phyloP scores from a whole-genome alignment of 2,113 vertebrate species.

The Chauna torquata region DNA sequence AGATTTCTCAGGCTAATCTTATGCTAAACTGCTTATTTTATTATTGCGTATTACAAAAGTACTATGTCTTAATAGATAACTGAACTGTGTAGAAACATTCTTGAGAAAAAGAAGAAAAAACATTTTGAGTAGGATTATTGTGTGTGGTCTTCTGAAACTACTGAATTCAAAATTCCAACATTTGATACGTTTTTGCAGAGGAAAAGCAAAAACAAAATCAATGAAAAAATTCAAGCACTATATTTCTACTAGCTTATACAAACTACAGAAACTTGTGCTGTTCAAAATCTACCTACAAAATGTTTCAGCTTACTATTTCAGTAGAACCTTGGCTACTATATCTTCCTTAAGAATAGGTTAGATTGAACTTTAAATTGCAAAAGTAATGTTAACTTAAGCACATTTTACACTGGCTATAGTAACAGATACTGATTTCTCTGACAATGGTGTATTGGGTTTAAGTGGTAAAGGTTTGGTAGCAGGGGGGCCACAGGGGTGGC shows the following conservation, averaged over 20 bases:
- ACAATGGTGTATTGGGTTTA: no score
- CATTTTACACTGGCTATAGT: neutral
- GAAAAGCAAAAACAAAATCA: neutral
- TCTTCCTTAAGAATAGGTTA: neutral
- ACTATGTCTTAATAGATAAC: neutral
- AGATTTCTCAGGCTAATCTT: neutral
- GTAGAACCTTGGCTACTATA: neutral
- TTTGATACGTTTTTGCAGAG: neutral
- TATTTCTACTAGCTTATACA: neutral
- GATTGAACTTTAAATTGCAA: neutral
- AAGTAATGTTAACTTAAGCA: neutral
- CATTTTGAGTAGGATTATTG: neutral
- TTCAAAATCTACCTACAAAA: neutral
- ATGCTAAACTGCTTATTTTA: neutral
- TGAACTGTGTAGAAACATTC: neutral
- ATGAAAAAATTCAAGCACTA: neutral
- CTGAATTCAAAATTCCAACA: neutral
- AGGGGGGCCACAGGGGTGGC: no score
- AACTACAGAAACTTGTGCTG: neutral
- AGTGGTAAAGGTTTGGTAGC: no score
- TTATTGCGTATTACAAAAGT: neutral
- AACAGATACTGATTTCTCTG: neutral
- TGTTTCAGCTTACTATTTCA: neutral
- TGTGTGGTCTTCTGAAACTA: neutral
- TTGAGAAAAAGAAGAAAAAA: accelerated